Base-by-base conservation (phyloP, 2,888 invertebrate species). In the Salticus scenicus region DNA sequence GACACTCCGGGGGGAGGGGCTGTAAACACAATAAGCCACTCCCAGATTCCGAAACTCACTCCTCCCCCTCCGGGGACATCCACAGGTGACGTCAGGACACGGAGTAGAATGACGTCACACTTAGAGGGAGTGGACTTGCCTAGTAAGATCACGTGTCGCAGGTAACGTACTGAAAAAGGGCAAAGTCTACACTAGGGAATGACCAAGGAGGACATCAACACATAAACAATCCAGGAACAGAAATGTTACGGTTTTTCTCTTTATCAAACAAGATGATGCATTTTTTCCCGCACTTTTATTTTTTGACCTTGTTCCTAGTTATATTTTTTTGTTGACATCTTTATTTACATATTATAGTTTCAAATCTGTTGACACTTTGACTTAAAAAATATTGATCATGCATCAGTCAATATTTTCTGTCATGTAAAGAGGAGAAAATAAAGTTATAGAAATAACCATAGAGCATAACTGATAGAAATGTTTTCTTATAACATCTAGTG, bases 1-100 rank as follows among this genome's bases (percentile, higher is more conserved):
- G 42, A 71, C 71, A 71, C 64, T 47, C 28, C 37, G 69, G 81
- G 81, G 74, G 81, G 81, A 74, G 81, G 74, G 81, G 51, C 81
- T 69, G 74, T 57, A 57, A 27, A 74, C 81, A 33, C 37, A 24
- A 41, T 17, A 33, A 28, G 41, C 31, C 63, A 51, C 47, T 66
- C 77, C 83, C 83, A 77, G 75, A 70, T 75, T 70, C 24, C 14
- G 24, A 4, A 7, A 24, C 51, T 72, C 41, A 76, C 72, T 77
- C 72, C 83, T 77, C 83, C 83, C 71, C 66, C 73, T 28, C 42
- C 57, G 83, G 81, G 77, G 83, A 84, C 83, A 84, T 84, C 57
- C 77, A 63, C 70, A 70, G 75, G 73, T 83, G 76, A 83, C 83
- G 83, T 84, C 82, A 83, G 33, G 76, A 76, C 82, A 76, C 71